These are phyloP conservation scores for Sternarchorhynchus goeldii DNA, from an alignment of 2,797 vertebrate genomes.

Conservation along the genomic window DNA sequence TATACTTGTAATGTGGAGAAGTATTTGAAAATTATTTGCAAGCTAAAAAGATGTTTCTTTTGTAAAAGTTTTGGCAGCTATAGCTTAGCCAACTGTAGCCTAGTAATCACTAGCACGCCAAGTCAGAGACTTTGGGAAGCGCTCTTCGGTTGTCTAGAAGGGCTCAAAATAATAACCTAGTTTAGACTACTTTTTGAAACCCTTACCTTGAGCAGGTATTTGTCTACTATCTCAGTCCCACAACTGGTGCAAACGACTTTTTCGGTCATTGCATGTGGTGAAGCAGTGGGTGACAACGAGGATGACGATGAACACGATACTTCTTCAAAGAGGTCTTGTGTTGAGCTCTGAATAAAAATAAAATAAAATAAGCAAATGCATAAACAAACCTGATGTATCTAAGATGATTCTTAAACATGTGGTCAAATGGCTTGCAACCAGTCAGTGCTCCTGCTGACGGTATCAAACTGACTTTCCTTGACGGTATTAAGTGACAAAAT, in stretches of 20 bases:
- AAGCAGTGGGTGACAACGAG: conserved; percentile 77
- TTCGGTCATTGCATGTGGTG: conserved; percentile 78
- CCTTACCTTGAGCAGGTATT: conserved; percentile 92
- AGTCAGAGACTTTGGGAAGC: background rate
- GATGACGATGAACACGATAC: conserved; percentile 83
- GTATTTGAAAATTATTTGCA: no score
- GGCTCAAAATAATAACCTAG: no score
- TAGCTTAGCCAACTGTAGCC: background rate
- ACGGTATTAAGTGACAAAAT: no score
- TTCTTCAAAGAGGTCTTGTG: conserved; percentile 85
- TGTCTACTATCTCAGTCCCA: conserved; percentile 89
- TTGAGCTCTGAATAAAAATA: conserved; percentile 59
- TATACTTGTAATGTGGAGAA: no score
- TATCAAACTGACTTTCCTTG: no score
- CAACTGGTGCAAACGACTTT: conserved; percentile 86
- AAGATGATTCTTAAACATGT: no score
- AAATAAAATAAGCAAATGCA: conserved; percentile 55
- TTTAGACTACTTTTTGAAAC: background rate
- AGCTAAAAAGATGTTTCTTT: no score
- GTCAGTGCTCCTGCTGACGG: no score
- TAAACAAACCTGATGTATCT: no score
- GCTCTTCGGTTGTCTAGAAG: no score
- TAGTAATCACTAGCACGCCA: background rate
- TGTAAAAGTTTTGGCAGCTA: no score
- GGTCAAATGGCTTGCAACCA: no score